These are phyloP conservation scores for Marronus borbonicus DNA, from an alignment of 2,888 invertebrate genomes.

Conservation along the genomic window DNA sequence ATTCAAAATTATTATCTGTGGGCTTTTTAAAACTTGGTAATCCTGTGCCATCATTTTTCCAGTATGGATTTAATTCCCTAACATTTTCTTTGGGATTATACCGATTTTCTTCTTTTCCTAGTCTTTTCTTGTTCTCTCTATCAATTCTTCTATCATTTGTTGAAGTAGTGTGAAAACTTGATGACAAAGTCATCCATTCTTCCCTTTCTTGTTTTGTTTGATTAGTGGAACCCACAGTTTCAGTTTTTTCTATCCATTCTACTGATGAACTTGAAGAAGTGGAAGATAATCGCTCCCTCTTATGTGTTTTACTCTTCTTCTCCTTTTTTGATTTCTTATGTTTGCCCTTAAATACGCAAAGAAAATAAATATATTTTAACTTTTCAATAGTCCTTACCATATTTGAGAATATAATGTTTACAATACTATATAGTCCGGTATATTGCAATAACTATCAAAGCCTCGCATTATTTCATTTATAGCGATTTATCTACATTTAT, in stretches of 20 bases:
- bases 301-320: conserved; percentile 69
- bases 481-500: no score
- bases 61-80: conserved; percentile 92
- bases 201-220: conserved; percentile 71
- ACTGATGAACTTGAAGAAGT: conserved; percentile 64
- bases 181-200: conserved; percentile 84
- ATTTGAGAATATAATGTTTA: neutral
- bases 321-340: conserved; percentile 57
- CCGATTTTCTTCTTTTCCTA: conserved; percentile 73
- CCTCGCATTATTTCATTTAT: no score
- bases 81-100: conserved; percentile 81
- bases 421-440: no score
- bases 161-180: conserved; percentile 61
- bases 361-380: neutral
- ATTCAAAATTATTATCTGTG: conserved; percentile 35
- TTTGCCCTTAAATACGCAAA: conserved; percentile 59
- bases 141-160: conserved; percentile 69
- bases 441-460: no score
- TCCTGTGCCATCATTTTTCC: conserved; percentile 92
- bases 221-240: conserved; percentile 43
- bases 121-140: conserved; percentile 71
- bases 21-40: conserved; percentile 77
- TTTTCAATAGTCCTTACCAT: neutral
- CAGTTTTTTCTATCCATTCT: conserved; percentile 77
- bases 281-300: conserved; percentile 62